A percentile compares a stretch with the other conserved stretches of the same genome.
Conservation (phyloP, 2,888 invertebrate genomes). For the Chrysolina haemoptera region DNA sequence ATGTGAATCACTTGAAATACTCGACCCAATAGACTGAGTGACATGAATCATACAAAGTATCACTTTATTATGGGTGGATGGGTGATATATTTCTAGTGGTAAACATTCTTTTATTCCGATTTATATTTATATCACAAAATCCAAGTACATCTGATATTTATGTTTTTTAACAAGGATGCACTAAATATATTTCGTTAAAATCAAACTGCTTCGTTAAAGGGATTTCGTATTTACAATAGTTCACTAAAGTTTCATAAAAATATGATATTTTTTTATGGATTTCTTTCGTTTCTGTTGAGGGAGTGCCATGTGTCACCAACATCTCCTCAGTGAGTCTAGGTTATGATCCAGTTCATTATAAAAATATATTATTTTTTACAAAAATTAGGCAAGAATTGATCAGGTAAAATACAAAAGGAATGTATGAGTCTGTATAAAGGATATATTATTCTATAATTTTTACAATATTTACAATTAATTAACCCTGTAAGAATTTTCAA, state of each 20-base stretch:
- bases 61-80: background rate
- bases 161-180: conserved; percentile 6
- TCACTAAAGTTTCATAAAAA: background rate
- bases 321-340: background rate
- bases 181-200: background rate
- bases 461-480: conserved; percentile 20
- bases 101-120: background rate
- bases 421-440: background rate
- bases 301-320: background rate
- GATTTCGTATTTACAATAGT: background rate
- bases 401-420: background rate
- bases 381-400: background rate
- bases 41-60: too few relatives aligned
- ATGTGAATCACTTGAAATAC: conserved; percentile 25
- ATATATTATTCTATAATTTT: conserved; percentile 1
- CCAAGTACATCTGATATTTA: conserved; percentile 15
- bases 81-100: background rate
- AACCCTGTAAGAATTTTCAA: conserved; percentile 9
- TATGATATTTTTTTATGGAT: background rate
- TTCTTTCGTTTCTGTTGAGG: background rate
- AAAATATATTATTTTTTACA: background rate
- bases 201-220: background rate
- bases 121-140: conserved; percentile 18
- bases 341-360: background rate
- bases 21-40: too few relatives aligned